Conservation (phyloP, 64 coral and sea anemone species). For the Catalaphyllia jardinei region DNA sequence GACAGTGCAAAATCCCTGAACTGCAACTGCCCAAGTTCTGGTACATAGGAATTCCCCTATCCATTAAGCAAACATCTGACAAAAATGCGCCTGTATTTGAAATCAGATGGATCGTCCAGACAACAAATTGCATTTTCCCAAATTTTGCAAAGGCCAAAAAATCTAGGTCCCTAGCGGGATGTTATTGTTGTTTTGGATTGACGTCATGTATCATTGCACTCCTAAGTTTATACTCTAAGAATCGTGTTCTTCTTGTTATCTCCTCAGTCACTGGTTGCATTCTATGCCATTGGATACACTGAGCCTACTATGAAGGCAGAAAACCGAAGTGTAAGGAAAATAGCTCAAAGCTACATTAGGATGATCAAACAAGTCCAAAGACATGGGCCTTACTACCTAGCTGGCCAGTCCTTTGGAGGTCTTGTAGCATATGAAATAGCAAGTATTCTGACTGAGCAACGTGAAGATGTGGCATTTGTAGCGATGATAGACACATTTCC, state of each 20-base stretch:
- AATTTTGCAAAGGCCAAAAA: too few species aligned
- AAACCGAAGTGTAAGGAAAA: slow-evolving; percentile 52
- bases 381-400: slow-evolving; percentile 72
- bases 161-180: too few species aligned
- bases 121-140: too few species aligned
- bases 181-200: too few species aligned
- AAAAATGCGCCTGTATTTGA: too few species aligned
- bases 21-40: too few species aligned
- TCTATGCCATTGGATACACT: slow-evolving; percentile 79
- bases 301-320: slow-evolving; percentile 69
- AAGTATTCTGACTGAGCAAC: slow-evolving; percentile 54
- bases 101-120: too few species aligned
- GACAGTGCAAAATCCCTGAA: too few species aligned
- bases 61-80: too few species aligned
- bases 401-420: slow-evolving; percentile 78
- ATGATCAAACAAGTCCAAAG: slow-evolving; percentile 67
- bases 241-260: background rate
- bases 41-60: too few species aligned
- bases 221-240: background rate
- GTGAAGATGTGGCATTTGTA: slow-evolving; percentile 67
- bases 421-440: slow-evolving; percentile 83
- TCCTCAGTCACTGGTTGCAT: slow-evolving; percentile 51
- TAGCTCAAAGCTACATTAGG: slow-evolving; percentile 61
- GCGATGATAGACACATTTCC: slow-evolving; percentile 83
- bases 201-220: too few species aligned